phyloP scores from a whole-genome alignment of 2,113 vertebrate species.

The Sphyrna mokarran region DNA sequence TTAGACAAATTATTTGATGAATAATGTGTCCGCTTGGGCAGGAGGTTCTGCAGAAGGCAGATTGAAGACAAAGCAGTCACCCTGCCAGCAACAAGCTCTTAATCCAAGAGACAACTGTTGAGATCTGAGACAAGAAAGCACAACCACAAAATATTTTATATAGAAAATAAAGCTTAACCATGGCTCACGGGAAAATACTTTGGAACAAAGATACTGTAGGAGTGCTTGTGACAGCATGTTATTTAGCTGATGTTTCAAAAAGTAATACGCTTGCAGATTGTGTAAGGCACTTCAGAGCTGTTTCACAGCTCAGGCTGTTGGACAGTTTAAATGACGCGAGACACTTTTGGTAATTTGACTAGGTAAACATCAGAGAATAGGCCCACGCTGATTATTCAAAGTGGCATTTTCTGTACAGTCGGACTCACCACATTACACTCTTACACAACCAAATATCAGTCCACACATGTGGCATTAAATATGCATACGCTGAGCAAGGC shows the following conservation, averaged over 20 bases:
- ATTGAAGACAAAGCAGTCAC: background rate
- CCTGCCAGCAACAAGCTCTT: background rate
- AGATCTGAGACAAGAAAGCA: background rate
- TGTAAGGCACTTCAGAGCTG: background rate
- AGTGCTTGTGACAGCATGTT: background rate
- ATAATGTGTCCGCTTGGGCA: background rate
- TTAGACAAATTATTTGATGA: background rate
- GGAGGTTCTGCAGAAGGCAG: background rate
- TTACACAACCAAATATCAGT: constrained; percentile 34
- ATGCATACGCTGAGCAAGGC: constrained; percentile 34
- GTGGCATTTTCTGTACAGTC: background rate
- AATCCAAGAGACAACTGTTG: background rate
- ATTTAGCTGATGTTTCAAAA: constrained; percentile 1
- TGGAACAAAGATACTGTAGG: constrained; percentile 8
- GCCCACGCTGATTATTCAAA: constrained; percentile 19
- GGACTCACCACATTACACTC: constrained; percentile 9
- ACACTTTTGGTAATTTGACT: background rate
- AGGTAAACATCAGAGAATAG: background rate
- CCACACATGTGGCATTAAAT: constrained; percentile 36
- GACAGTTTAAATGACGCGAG: background rate
- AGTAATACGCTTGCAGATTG: background rate
- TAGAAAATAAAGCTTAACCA: background rate
- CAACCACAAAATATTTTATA: background rate
- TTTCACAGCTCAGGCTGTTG: background rate
- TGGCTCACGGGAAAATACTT: background rate